phyloP scores from a whole-genome alignment of 37 sponge, comb jelly and placozoan genomes.

The Lycopodina hypogea region DNA sequence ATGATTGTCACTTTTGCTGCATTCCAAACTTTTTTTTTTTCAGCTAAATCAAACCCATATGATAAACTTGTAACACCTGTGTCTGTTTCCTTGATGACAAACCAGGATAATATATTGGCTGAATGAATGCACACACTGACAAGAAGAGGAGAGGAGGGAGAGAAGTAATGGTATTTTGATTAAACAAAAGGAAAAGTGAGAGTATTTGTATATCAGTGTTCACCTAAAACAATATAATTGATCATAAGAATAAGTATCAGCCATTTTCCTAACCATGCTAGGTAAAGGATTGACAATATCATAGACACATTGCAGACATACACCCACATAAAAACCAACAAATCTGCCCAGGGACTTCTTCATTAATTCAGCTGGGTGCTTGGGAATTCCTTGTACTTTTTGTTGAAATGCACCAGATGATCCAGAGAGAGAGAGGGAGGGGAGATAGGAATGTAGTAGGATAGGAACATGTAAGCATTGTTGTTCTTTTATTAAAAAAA shows the following conservation, averaged over 20 bases:
- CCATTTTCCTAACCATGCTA: conserved; percentile 57
- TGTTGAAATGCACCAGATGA: conserved; percentile 59
- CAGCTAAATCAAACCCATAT: conserved; percentile 1
- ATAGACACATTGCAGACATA: conserved; percentile 40
- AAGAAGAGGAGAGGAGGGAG: not conserved
- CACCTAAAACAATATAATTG: conserved; percentile 28
- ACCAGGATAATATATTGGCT: conserved; percentile 47
- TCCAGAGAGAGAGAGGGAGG: conserved; percentile 39
- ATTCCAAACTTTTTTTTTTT: not conserved
- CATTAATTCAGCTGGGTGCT: conserved; percentile 8
- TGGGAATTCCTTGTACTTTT: conserved; percentile 52
- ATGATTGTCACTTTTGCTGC: too few relatives aligned
- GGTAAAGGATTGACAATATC: conserved; percentile 16
- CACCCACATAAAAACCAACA: conserved; percentile 58
- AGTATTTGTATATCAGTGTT: not conserved
- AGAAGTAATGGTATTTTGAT: too few relatives aligned
- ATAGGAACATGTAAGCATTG: too few relatives aligned
- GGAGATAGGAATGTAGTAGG: too few relatives aligned
- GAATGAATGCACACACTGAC: not conserved
- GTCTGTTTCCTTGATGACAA: conserved; percentile 22
- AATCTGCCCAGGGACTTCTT: conserved; percentile 34
- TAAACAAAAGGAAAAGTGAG: too few relatives aligned
- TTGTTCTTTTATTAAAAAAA: not conserved
- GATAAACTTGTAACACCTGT: not conserved
- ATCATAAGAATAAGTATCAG: conserved; percentile 29